These are phyloP conservation scores for Trichechus manatus DNA, from an alignment of 2,113 vertebrate species.

Conservation along the genomic window DNA sequence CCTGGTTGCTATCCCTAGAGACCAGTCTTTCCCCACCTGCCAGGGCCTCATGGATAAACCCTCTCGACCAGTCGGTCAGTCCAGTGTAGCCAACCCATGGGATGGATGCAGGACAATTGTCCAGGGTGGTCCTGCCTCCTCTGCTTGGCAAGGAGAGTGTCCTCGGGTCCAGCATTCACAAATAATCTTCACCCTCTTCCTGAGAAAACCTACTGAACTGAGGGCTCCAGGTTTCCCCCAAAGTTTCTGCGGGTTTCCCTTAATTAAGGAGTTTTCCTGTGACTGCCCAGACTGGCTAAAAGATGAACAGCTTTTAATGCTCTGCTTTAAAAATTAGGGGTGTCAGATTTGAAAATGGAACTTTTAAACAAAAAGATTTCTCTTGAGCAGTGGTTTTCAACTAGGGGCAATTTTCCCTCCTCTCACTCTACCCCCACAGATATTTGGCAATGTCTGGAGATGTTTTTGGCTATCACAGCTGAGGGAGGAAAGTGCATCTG, in stretches of 20 bases:
- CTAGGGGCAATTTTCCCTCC: neutral
- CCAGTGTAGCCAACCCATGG: neutral
- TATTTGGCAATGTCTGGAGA: neutral
- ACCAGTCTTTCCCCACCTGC: neutral
- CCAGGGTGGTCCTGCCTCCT: neutral
- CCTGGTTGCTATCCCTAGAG: neutral
- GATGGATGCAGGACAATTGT: neutral
- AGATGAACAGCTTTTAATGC: neutral
- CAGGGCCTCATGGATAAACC: neutral
- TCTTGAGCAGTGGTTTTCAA: neutral
- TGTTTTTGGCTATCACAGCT: neutral
- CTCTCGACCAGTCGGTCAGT: neutral
- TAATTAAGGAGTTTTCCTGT: neutral
- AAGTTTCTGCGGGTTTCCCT: neutral
- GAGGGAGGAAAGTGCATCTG: neutral
- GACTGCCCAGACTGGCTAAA: neutral
- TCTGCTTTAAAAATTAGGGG: neutral
- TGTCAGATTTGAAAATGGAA: neutral
- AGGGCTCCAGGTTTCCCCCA: neutral
- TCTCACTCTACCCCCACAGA: neutral
- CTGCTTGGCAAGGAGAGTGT: neutral
- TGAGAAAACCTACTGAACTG: neutral
- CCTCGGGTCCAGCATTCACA: neutral
- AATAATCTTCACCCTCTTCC: neutral
- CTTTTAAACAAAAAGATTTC: neutral